Evolutionary conservation across 2,888 invertebrate species (phyloP).

Genomic region (Ochropleura leucogaster): DNA sequence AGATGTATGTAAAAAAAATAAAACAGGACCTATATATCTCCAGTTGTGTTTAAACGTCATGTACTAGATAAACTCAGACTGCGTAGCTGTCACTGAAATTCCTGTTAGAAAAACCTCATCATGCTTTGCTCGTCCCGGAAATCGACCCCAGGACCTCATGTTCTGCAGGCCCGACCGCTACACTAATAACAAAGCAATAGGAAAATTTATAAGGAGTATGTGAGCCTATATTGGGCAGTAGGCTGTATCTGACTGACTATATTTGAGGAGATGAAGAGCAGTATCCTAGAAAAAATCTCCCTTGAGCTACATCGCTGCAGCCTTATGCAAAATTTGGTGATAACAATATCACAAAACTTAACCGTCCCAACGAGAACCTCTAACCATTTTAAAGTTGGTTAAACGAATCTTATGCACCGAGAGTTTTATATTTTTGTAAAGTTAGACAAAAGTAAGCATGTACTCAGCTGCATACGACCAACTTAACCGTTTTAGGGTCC

Average conservation of each 20-base stretch:
- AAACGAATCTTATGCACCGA: constrained; percentile 14
- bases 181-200: no score
- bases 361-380: constrained; percentile 8
- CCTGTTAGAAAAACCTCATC: no score
- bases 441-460: constrained; percentile 44
- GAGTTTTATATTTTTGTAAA: constrained; percentile 29
- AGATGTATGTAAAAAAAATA: no score
- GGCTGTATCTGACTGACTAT: neutral
- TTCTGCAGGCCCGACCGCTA: no score
- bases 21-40: no score
- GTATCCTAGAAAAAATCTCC: neutral
- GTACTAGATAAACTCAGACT: no score
- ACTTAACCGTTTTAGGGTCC: constrained; percentile 42
- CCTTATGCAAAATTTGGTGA: neutral
- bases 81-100: no score
- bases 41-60: no score
- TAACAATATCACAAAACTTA: neutral
- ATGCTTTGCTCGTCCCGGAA: no score
- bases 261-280: neutral
- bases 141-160: no score
- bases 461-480: constrained; percentile 54
- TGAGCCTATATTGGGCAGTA: neutral
- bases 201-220: neutral
- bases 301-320: neutral
- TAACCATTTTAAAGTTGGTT: constrained; percentile 19